phyloP scores from a whole-genome alignment of 1,140 invertebrate genomes.

The Atta cephalotes region DNA sequence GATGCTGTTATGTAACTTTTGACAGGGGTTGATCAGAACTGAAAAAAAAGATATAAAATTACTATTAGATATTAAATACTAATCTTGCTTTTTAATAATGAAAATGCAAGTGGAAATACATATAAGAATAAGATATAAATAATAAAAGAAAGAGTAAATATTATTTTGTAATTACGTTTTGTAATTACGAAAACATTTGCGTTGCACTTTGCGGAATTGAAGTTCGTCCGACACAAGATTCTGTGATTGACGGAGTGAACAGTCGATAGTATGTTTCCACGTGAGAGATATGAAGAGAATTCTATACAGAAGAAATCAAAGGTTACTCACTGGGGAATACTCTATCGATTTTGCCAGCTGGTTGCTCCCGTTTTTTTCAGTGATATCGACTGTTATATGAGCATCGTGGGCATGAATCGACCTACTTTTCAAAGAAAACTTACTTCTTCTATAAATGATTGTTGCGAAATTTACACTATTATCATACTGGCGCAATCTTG shows the following conservation, averaged over 20 bases:
- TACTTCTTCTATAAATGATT: conserved; percentile 51
- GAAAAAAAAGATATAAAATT: background rate
- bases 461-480: conserved; percentile 23
- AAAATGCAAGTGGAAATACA: background rate
- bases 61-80: background rate
- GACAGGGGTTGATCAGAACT: background rate
- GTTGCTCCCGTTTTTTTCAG: conserved; percentile 66
- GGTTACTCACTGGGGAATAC: conserved; percentile 61
- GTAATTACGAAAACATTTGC: background rate
- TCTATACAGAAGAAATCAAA: conserved; percentile 48
- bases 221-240: background rate
- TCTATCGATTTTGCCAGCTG: conserved; percentile 76
- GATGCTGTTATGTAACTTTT: background rate
- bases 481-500: background rate
- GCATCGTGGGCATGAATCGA: conserved; percentile 60
- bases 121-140: too few species aligned
- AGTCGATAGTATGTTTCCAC: background rate
- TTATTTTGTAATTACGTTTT: background rate
- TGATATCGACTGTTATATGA: conserved; percentile 55
- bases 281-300: conserved; percentile 5
- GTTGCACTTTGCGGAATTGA: background rate
- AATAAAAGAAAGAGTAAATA: background rate
- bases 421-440: conserved; percentile 69
- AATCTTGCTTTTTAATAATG: background rate
- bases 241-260: conserved; percentile 29